Conservation (phyloP, 2,888 invertebrate genomes). For the Agonopterix arenella region DNA sequence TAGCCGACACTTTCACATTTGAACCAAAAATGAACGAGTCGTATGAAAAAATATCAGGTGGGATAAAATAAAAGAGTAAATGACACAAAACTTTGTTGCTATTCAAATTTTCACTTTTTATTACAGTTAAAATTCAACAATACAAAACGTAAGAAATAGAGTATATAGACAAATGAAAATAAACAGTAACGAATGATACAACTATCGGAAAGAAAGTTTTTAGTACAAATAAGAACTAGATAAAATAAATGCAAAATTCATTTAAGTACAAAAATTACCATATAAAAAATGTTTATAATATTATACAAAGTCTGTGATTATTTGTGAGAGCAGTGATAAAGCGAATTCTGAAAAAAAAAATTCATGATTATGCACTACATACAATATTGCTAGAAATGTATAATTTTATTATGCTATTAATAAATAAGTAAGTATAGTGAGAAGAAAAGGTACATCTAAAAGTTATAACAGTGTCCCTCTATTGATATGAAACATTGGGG, state of each 20-base stretch:
- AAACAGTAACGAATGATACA: slow-evolving; percentile 37
- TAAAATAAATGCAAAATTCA: slow-evolving; percentile 28
- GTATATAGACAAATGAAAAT: slow-evolving; percentile 51
- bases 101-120: slow-evolving; percentile 43
- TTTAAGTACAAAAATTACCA: slow-evolving; percentile 26
- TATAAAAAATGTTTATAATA: slow-evolving; percentile 10
- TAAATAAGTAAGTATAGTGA: slow-evolving; percentile 8
- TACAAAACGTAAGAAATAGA: slow-evolving; percentile 60
- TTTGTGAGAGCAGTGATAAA: slow-evolving; percentile 2
- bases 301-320: not conserved
- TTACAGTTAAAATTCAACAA: slow-evolving; percentile 75
- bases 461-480: no score
- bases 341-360: slow-evolving; percentile 11
- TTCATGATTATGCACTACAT: slow-evolving; percentile 10
- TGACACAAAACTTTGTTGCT: no score
- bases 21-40: no score
- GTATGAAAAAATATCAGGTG: slow-evolving; percentile 2
- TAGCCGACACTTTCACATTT: no score
- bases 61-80: slow-evolving; percentile 11
- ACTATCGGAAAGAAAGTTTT: slow-evolving; percentile 12
- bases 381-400: not conserved
- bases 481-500: not conserved
- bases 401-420: slow-evolving; percentile 3
- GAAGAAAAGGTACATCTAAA: not conserved
- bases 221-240: slow-evolving; percentile 7